Base-by-base conservation (phyloP, 2,888 invertebrate genomes). In the Ectropis crepuscularia region DNA sequence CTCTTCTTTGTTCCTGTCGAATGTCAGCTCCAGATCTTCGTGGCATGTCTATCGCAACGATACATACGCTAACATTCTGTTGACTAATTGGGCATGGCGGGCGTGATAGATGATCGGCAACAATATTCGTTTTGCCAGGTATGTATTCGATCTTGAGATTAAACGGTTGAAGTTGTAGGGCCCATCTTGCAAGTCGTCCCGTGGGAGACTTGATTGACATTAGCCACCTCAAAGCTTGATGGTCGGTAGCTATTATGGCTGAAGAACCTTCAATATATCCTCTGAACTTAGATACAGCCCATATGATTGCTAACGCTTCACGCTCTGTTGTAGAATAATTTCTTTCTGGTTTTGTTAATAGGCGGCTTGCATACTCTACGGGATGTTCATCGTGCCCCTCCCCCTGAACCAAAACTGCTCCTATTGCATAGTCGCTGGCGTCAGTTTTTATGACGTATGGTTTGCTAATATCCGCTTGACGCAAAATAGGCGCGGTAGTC, bases 181-280 rank as follows among this genome's bases (percentile, higher is more conserved):
- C 82, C 90, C 90, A 92, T 48, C 89, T 62, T 0, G 83, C 84
- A 1, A 93, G 66, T 41, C 89, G 67, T 2, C 85, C 86, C 5
- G 78, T 74, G 0, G 82, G 80, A 10, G 85, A 74, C 55, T 82
- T 81, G 5, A 86, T 11, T 0, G 71, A 69, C 69, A 82, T 72
- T 2, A 92, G 65, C 82, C 85, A 88, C 45, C 74, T 71, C 4
- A 93, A 71, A 0, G 88, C 85, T 62, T 87, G 82, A 28, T 74
- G 92, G 64, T 93, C 93, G 0, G 87, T 89, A 5, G 79, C 65
- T 0, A 91, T 65, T 0, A 70, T 74, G 10, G 88, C 80, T 0
- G 46, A 28, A 16, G 8, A 5, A 7, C 70, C 42, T 78, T 85
- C 48, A 83, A 74, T 66, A 84, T 70, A 61, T 74, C 85, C 71